phyloP scores from a whole-genome alignment of 2,113 vertebrate genomes.

The Miniopterus natalensis region DNA sequence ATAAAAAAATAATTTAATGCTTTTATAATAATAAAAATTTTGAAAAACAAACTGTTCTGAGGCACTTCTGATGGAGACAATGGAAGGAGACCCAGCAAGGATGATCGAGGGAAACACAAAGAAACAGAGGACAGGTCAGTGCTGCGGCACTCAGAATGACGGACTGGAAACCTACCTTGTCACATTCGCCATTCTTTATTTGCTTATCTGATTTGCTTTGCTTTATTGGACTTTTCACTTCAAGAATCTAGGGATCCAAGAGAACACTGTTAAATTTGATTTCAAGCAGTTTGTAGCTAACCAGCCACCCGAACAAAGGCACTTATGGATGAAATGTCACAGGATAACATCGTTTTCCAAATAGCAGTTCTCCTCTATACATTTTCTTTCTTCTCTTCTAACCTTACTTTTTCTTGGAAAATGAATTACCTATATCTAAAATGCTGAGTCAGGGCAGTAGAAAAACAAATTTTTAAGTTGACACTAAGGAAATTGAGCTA shows the following conservation, averaged over 20 bases:
- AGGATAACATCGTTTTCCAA: not conserved
- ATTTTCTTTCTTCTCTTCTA: constrained; percentile 29
- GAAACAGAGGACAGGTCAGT: not conserved
- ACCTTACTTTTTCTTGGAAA: constrained; percentile 40
- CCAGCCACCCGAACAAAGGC: constrained; percentile 34
- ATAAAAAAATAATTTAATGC: not conserved
- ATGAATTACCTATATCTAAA: constrained; percentile 61
- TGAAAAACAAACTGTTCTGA: not conserved
- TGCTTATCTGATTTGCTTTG: constrained; percentile 95
- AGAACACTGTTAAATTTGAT: constrained; percentile 74
- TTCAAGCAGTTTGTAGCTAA: constrained; percentile 53
- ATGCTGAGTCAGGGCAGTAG: constrained; percentile 65
- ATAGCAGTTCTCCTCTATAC: not conserved
- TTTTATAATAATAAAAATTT: not conserved
- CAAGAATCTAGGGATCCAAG: constrained; percentile 92
- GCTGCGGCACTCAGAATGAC: not conserved
- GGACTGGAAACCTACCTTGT: constrained; percentile 91
- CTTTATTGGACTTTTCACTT: constrained; percentile 96
- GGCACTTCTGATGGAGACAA: constrained; percentile 21
- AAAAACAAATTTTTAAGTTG: not conserved
- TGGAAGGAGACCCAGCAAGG: not conserved
- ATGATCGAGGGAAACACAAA: not conserved
- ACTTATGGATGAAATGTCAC: constrained; percentile 26
- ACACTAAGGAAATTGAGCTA: constrained; percentile 62
- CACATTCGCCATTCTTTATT: constrained; percentile 95